Evolutionary conservation across 1,140 invertebrate genomes (phyloP), one percentile per base, ranked within the genome.

Genomic region (Heterodera carotae): DNA sequence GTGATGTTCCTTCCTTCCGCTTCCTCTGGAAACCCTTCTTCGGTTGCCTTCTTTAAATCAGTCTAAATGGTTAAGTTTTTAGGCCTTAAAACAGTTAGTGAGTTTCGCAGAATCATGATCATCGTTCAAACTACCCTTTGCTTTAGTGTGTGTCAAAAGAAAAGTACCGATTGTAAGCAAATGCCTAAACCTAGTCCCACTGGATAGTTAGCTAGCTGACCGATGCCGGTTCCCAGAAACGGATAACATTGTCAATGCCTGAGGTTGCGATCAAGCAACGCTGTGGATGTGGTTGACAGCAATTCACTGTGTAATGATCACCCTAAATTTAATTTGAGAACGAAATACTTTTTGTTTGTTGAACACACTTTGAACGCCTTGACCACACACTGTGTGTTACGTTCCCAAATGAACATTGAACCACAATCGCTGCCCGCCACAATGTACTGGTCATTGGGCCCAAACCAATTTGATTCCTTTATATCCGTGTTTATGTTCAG

Each of bases 371-470:
- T 80, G 22, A 78, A 75, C 27, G 77, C 22, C 18, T 33, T 53
- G 29, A 80, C 36, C 15, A 80, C 59, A 22, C 73, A 74, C n/a
- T 27, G 53, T 18, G 29, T 79, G 25, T 53, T 43, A 5, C 79
- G 27, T 10, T 80, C 79, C 79, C 79, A 80, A 53, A 80, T 80
- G 67, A 80, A 80, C 25, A 80, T 56, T 18, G 68, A 80, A 15
- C 79, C 79, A 59, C 79, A 80, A 69, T 80, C 79, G 31, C 79
- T 81, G 22, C 79, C 79, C 15, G 77, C 78, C 15, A 80, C 78
- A 70, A 80, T 75, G n/a, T 53, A 80, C 48, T 80, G 60, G 59
- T 80, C 79, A 33, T 69, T 66, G 6, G 70, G 76, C 3, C 79
- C 79, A 34, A 80, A 79, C 60, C 71, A 80, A 69, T 64, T 80